These are phyloP conservation scores for Penaeus vannamei DNA, from an alignment of 1,140 invertebrate species.

Conservation along the genomic window DNA sequence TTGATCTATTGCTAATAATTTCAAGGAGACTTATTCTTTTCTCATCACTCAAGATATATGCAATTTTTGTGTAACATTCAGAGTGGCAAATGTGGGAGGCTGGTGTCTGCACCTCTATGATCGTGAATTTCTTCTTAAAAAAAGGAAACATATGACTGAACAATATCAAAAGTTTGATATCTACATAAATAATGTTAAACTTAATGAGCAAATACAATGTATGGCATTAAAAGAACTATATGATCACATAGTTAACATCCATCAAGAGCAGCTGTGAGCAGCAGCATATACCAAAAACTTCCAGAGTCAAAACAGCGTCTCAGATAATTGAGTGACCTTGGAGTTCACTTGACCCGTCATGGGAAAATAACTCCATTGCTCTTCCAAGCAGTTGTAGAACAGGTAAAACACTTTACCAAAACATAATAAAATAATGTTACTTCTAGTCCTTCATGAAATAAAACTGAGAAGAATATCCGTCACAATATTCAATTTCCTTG, in stretches of 20 bases:
- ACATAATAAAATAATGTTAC: too few relatives aligned
- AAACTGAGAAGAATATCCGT: too few relatives aligned
- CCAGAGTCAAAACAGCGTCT: not conserved
- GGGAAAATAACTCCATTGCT: too few relatives aligned
- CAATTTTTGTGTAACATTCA: too few relatives aligned
- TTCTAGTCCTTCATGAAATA: too few relatives aligned
- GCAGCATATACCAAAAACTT: conserved; percentile 21
- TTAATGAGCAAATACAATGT: conserved; percentile 62
- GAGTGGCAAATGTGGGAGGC: not conserved
- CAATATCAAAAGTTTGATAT: conserved; percentile 60
- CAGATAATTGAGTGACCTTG: too few relatives aligned
- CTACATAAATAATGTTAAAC: conserved; percentile 62
- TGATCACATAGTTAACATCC: conserved; percentile 54
- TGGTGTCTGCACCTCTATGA: conserved; percentile 10
- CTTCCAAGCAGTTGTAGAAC: too few relatives aligned
- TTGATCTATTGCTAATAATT: conserved; percentile 49
- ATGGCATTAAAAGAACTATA: conserved; percentile 60
- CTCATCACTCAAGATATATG: not conserved
- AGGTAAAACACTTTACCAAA: too few relatives aligned
- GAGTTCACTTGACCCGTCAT: too few relatives aligned
- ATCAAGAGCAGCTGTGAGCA: conserved; percentile 26
- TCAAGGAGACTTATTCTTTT: conserved; percentile 35
- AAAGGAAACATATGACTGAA: conserved; percentile 29
- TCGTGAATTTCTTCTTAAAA: conserved; percentile 32
- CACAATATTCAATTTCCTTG: too few relatives aligned